Evolutionary conservation across 2,797 vertebrate species (phyloP).

Genomic region (Telmatherina bonti): DNA sequence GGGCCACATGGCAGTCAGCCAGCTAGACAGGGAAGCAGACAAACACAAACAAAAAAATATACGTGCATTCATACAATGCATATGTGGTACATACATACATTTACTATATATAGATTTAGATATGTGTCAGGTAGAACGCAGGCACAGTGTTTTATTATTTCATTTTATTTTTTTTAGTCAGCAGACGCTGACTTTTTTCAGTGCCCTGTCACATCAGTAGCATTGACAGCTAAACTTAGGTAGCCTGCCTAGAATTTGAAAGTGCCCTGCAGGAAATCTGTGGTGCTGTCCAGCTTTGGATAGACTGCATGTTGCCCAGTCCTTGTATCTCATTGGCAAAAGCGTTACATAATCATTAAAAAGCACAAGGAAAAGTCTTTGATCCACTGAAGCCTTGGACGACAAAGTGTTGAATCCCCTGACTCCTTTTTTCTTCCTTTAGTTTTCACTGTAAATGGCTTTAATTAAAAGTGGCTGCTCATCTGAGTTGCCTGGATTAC

Average conservation of each 20-base stretch:
- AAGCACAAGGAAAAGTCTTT: slow-evolving; percentile 72
- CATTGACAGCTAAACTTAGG: slow-evolving; percentile 60
- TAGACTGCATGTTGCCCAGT: slow-evolving; percentile 26
- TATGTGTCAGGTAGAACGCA: slow-evolving; percentile 20
- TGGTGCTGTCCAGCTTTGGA: slow-evolving; percentile 32
- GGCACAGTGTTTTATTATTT: slow-evolving; percentile 12
- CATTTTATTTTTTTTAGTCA: slow-evolving; percentile 2
- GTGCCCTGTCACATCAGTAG: slow-evolving; percentile 47
- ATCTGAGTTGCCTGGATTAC: slow-evolving; percentile 68
- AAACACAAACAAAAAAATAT: slow-evolving; percentile 59
- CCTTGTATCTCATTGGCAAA: slow-evolving; percentile 59
- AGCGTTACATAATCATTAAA: slow-evolving; percentile 73
- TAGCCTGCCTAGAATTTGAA: slow-evolving; percentile 49
- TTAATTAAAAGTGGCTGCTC: slow-evolving; percentile 79
- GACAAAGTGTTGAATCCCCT: slow-evolving; percentile 72
- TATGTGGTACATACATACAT: slow-evolving; percentile 16
- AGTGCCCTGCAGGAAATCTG: slow-evolving; percentile 42
- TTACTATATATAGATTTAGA: slow-evolving; percentile 13
- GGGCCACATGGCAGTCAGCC: slow-evolving; percentile 76
- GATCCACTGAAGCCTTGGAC: slow-evolving; percentile 68
- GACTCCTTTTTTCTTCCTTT: slow-evolving; percentile 65
- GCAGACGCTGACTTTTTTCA: slow-evolving; percentile 29
- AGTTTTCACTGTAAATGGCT: slow-evolving; percentile 76
- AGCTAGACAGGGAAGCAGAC: slow-evolving; percentile 53
- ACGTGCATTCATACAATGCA: slow-evolving; percentile 39